A percentile compares a stretch with the other conserved stretches of the same genome.
These are phyloP conservation scores for Chouioia cunea DNA, from an alignment of 2,888 invertebrate genomes.

Conservation along the genomic window DNA sequence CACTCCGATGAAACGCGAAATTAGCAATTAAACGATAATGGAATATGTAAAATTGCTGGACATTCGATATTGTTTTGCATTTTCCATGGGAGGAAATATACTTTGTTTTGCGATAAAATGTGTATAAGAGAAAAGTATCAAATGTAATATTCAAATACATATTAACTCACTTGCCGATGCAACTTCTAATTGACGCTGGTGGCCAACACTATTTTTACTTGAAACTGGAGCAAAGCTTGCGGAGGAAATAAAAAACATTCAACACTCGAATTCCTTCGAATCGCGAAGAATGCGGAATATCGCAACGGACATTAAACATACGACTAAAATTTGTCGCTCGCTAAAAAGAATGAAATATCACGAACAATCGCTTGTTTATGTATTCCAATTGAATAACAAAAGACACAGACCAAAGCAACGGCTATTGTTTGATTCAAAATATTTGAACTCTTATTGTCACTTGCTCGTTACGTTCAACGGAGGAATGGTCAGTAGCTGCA, in stretches of 20 bases:
- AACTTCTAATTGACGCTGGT: slow-evolving; percentile 8
- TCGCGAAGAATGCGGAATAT: slow-evolving; percentile 39
- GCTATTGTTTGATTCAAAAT: no score
- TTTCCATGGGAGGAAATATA: background rate
- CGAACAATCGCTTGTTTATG: slow-evolving; percentile 12
- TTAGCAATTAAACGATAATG: slow-evolving; percentile 33
- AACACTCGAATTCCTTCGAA: slow-evolving; percentile 9
- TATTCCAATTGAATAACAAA: no score
- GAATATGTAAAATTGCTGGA: slow-evolving; percentile 1
- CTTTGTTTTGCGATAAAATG: no score
- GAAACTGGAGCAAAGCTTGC: slow-evolving; percentile 1
- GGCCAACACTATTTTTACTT: slow-evolving; percentile 20
- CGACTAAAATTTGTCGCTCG: slow-evolving; percentile 10
- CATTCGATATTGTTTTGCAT: background rate
- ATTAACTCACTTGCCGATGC: slow-evolving; percentile 23
- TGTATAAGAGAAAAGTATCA: background rate
- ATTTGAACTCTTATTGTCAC: no score
- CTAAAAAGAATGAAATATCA: slow-evolving; percentile 2
- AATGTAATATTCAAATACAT: slow-evolving; percentile 11
- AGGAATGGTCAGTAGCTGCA: no score
- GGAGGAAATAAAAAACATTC: slow-evolving; percentile 10
- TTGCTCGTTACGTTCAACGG: no score
- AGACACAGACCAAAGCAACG: no score
- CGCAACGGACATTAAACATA: slow-evolving; percentile 33
- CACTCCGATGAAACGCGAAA: slow-evolving; percentile 26